phyloP scores from a whole-genome alignment of 2,113 vertebrate species.

The Gymnobelideus leadbeateri region DNA sequence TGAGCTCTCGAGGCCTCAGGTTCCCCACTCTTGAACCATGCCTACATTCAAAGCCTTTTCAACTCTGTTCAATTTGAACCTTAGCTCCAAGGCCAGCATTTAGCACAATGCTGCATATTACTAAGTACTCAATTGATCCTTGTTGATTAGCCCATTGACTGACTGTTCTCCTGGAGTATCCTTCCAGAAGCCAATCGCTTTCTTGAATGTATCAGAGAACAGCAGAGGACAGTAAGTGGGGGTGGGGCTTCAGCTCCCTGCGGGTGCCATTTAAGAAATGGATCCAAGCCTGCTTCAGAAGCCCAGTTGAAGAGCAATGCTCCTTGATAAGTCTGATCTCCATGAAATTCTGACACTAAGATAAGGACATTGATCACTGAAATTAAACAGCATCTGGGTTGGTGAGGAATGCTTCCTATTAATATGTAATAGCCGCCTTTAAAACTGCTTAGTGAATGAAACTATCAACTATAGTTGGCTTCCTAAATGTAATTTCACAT shows the following conservation, averaged over 20 bases:
- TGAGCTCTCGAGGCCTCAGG: too few relatives aligned
- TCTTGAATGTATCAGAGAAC: not conserved
- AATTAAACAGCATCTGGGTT: not conserved
- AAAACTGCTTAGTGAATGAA: not conserved
- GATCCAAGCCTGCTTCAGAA: not conserved
- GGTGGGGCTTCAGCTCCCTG: not conserved
- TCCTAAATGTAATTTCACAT: not conserved
- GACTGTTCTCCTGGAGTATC: not conserved
- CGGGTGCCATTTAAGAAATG: not conserved
- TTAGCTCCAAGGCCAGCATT: not conserved
- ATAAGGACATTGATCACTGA: not conserved
- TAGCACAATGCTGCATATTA: not conserved
- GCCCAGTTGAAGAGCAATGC: not conserved
- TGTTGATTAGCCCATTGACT: not conserved
- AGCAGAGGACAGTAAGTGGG: not conserved
- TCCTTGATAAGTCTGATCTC: not conserved
- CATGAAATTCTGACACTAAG: not conserved
- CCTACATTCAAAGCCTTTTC: not conserved
- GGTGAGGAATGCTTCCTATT: not conserved
- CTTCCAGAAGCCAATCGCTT: not conserved
- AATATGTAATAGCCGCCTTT: not conserved
- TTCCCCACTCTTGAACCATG: not conserved
- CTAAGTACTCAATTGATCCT: not conserved
- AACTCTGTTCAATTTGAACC: not conserved
- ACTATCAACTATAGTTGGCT: not conserved